Evolutionary conservation across 2,113 vertebrate genomes (phyloP).

Genomic region (Toxostoma redivivum): DNA sequence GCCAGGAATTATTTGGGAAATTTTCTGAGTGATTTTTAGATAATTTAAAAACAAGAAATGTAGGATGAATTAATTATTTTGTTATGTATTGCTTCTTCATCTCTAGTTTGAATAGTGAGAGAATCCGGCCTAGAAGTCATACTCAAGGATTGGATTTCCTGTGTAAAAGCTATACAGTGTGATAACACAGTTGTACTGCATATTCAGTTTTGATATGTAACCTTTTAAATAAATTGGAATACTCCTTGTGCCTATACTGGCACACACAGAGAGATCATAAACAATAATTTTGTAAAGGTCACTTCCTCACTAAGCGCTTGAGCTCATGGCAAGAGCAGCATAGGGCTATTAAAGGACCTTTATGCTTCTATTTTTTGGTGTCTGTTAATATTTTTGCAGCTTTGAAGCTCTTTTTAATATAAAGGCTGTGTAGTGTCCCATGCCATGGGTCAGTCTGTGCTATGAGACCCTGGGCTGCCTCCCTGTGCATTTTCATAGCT

Average conservation of each 20-base stretch:
- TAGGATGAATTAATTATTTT: neutral
- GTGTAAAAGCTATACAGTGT: conserved; percentile 57
- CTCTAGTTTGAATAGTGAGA: neutral
- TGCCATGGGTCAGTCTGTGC: neutral
- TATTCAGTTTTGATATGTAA: conserved; percentile 78
- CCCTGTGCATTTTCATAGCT: neutral
- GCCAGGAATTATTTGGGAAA: neutral
- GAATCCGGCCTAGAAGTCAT: conserved; percentile 47
- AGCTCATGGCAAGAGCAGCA: conserved; percentile 37
- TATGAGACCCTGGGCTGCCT: neutral
- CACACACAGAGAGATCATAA: conserved; percentile 68
- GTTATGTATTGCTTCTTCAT: neutral
- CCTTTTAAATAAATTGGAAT: conserved; percentile 86
- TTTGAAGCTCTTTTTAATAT: neutral
- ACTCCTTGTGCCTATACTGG: conserved; percentile 65
- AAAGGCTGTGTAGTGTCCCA: neutral
- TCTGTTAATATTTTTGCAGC: conserved; percentile 28
- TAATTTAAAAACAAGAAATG: neutral
- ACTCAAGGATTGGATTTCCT: conserved; percentile 33
- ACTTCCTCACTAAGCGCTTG: conserved; percentile 54
- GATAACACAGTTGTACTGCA: conserved; percentile 71
- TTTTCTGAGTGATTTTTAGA: neutral
- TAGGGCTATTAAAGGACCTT: conserved; percentile 43
- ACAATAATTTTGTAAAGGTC: conserved; percentile 80
- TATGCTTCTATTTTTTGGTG: neutral